Conservation (phyloP, 2,113 vertebrate species). For the Nerophis ophidion region DNA sequence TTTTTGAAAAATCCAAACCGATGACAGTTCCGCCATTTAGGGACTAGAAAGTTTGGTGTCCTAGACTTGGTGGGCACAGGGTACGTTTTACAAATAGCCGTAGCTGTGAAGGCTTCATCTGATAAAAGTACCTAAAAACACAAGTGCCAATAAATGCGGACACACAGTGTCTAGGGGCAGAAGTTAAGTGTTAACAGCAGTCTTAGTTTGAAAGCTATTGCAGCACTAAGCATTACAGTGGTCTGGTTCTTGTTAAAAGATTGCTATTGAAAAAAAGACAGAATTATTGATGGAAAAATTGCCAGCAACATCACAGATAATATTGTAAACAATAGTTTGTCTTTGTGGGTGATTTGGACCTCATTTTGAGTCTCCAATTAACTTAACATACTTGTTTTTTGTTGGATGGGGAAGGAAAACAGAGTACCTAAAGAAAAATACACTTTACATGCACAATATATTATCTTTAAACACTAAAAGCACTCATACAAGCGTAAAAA, state of each 20-base stretch:
- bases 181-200: slow-evolving; percentile 20
- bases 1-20: slow-evolving; percentile 3
- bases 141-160: neutral
- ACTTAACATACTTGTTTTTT: neutral
- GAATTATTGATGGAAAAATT: neutral
- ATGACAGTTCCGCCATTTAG: neutral
- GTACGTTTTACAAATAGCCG: slow-evolving; percentile 35
- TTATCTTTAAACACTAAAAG: neutral
- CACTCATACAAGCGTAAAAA: slow-evolving; percentile 7
- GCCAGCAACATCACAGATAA: too few species aligned
- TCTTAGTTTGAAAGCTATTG: neutral
- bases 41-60: neutral
- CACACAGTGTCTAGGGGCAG: slow-evolving; percentile 2
- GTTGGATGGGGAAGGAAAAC: too few species aligned
- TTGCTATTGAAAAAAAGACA: slow-evolving; percentile 5
- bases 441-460: neutral
- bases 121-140: slow-evolving; percentile 23
- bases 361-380: too few species aligned
- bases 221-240: neutral
- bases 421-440: neutral
- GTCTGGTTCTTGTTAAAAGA: slow-evolving; percentile 15
- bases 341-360: too few species aligned
- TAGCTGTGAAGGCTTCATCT: slow-evolving; percentile 21
- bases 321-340: too few species aligned
- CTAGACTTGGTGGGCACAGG: slow-evolving; percentile 16